These are phyloP conservation scores for Torymus aiolomorphi DNA, from an alignment of 2,888 invertebrate genomes.

Conservation along the genomic window DNA sequence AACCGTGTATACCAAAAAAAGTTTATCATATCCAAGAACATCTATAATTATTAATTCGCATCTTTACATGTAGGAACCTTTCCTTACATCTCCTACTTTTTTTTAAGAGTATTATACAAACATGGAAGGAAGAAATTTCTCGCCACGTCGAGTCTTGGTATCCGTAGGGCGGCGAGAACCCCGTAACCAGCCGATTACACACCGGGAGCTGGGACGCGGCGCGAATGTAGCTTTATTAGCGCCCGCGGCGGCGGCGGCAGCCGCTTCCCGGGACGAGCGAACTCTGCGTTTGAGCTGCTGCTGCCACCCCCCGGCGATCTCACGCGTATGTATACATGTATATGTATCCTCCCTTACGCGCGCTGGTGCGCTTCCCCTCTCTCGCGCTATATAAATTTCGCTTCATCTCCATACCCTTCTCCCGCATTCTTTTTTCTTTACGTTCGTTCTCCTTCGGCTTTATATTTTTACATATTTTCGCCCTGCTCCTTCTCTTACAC, in stretches of 20 bases:
- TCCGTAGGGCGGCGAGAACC: constrained; percentile 33
- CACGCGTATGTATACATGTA: neutral
- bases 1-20: too few relatives aligned
- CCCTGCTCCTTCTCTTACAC: too few relatives aligned
- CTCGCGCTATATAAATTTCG: neutral
- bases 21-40: too few relatives aligned
- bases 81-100: too few relatives aligned
- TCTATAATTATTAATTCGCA: too few relatives aligned
- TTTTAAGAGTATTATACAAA: too few relatives aligned
- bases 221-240: constrained; percentile 40
- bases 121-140: neutral
- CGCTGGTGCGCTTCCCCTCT: neutral
- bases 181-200: constrained; percentile 39
- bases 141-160: constrained; percentile 31
- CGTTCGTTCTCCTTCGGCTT: neutral
- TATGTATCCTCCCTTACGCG: neutral
- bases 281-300: neutral
- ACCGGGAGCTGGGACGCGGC: neutral
- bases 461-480: too few relatives aligned
- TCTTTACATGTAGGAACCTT: too few relatives aligned
- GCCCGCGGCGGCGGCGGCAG: constrained; percentile 3
- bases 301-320: neutral
- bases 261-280: neutral
- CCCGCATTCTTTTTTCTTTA: neutral
- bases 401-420: neutral